These are phyloP conservation scores for Pan paniscus DNA, from an alignment of 2,113 vertebrate genomes.

Conservation along the genomic window DNA sequence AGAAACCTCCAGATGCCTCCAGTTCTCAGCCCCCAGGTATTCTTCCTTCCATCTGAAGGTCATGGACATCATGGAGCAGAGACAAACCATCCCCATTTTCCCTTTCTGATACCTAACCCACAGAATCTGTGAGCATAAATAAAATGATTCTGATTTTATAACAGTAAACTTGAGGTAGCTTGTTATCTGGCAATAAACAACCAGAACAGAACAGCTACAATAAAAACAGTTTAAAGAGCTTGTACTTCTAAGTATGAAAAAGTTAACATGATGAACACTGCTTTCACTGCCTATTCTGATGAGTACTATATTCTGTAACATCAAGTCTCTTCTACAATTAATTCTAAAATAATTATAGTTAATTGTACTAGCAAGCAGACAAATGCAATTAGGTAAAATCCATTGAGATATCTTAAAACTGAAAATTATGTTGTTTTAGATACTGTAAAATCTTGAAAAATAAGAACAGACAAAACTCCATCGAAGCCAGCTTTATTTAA, in stretches of 20 bases:
- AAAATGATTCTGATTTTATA: not conserved
- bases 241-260: not conserved
- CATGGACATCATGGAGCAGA: not conserved
- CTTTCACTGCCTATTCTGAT: not conserved
- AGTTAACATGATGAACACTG: not conserved
- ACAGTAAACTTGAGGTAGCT: not conserved
- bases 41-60: not conserved
- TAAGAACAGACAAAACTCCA: not conserved
- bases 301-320: not conserved
- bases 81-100: not conserved
- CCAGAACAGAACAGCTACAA: not conserved
- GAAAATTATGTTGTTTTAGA: not conserved
- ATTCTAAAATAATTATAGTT: not conserved
- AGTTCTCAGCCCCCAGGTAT: not conserved
- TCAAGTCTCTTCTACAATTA: not conserved
- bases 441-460: not conserved
- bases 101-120: not conserved
- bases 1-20: not conserved
- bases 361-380: not conserved
- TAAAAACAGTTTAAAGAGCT: not conserved
- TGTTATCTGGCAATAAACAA: not conserved
- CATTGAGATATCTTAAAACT: slow-evolving; percentile 6
- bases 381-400: slow-evolving; percentile 40
- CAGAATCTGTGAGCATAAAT: not conserved
- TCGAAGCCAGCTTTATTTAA: not conserved